Conservation (phyloP, 2,797 vertebrate species). For the Labeo calbasu region DNA sequence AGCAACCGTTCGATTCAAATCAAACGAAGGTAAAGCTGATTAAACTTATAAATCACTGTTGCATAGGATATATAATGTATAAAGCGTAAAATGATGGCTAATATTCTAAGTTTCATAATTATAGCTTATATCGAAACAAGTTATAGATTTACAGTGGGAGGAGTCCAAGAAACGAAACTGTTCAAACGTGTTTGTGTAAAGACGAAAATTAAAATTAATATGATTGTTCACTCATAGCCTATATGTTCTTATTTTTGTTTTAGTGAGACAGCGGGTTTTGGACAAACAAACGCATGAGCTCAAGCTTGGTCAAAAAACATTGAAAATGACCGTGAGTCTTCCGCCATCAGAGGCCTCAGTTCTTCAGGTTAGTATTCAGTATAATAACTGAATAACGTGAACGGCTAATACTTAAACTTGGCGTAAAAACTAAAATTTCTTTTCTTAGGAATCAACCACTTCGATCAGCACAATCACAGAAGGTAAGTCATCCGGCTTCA, state of each 20-base stretch:
- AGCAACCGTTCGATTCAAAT: conserved; percentile 70
- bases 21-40: conserved; percentile 65
- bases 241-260: not conserved
- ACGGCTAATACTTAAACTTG: not conserved
- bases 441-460: conserved; percentile 56
- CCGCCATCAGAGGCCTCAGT: not conserved
- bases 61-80: no score
- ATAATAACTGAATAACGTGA: not conserved
- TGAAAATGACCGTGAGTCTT: conserved; percentile 67
- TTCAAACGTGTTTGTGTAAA: no score
- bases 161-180: conserved; percentile 9
- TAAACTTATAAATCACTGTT: not conserved
- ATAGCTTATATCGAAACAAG: no score
- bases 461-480: not conserved
- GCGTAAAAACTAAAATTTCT: conserved; percentile 5
- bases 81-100: no score
- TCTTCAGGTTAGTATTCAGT: conserved; percentile 52
- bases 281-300: conserved; percentile 67
- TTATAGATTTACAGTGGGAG: no score
- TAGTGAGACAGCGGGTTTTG: conserved; percentile 73
- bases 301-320: conserved; percentile 39
- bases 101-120: no score
- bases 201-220: no score
- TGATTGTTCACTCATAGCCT: not conserved
- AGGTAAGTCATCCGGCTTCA: conserved; percentile 60